Percentiles rank a stretch among this genome's conserved stretches.
Conservation (phyloP, 2,113 vertebrate genomes). For the Manacus vitellinus region DNA sequence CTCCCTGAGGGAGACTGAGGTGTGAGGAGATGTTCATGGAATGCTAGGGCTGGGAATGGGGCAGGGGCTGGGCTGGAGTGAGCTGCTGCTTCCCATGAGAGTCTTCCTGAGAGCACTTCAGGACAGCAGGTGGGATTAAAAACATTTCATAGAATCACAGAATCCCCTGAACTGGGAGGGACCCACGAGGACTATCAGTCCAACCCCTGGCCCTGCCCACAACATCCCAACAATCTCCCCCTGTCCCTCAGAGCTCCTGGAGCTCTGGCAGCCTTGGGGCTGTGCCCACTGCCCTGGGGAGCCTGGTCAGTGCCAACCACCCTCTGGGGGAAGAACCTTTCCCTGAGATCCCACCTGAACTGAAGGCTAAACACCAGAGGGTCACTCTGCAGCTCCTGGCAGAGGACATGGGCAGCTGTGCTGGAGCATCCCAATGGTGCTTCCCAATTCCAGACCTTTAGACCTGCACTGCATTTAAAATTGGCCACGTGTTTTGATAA, state of each 20-base stretch:
- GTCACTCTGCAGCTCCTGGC: neutral
- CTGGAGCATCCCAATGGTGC: rapidly evolving
- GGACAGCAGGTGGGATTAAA: neutral
- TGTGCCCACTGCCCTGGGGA: neutral
- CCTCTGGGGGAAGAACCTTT: rapidly evolving
- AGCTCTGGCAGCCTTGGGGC: neutral
- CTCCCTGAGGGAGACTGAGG: neutral
- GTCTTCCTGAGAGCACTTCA: neutral
- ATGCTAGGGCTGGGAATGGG: neutral
- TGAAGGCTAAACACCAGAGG: neutral
- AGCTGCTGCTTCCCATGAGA: neutral
- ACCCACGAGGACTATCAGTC: no score
- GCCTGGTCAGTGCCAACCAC: neutral
- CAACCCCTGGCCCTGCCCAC: rapidly evolving
- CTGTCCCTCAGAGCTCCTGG: neutral
- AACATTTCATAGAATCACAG: neutral
- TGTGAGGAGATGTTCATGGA: rapidly evolving
- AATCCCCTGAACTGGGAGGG: neutral
- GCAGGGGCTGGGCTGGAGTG: neutral
- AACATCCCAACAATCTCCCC: rapidly evolving
- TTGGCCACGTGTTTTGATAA: neutral
- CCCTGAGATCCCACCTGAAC: rapidly evolving
- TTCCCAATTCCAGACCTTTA: neutral
- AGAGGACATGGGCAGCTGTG: neutral
- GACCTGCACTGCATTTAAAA: neutral